Evolutionary conservation across 2,113 vertebrate genomes (phyloP).

Genomic region (Misgurnus mizolepis): DNA sequence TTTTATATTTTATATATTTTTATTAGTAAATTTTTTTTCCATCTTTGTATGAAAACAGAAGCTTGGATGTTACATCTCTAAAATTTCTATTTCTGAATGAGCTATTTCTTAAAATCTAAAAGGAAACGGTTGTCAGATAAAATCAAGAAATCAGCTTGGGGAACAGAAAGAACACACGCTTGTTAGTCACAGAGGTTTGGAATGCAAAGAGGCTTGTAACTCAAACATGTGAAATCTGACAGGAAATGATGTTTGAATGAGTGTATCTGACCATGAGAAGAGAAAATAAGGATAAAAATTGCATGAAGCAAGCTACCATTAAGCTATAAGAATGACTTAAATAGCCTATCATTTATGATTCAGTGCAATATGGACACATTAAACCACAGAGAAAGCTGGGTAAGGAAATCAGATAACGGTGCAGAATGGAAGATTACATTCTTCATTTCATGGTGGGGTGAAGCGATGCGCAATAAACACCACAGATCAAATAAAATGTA

Average conservation of each 20-base stretch:
- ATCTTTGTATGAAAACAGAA: too few relatives aligned
- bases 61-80: too few relatives aligned
- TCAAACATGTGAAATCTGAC: too few relatives aligned
- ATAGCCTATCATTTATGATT: constrained; percentile 2
- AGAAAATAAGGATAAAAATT: not conserved
- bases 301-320: not conserved
- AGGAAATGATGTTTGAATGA: not conserved
- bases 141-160: too few relatives aligned
- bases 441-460: constrained; percentile 13
- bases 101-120: too few relatives aligned
- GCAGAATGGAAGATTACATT: constrained; percentile 15
- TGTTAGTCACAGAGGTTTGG: too few relatives aligned
- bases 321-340: not conserved
- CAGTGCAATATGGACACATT: not conserved
- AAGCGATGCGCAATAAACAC: not conserved
- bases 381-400: not conserved
- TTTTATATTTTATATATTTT: too few relatives aligned
- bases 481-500: not conserved
- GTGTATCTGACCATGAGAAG: not conserved
- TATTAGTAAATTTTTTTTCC: too few relatives aligned
- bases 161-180: too few relatives aligned
- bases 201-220: too few relatives aligned
- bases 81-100: too few relatives aligned
- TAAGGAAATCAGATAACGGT: constrained; percentile 1
- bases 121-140: too few relatives aligned